Evolutionary conservation across 2,113 vertebrate species (phyloP).

Genomic region (Tyrannus savana): DNA sequence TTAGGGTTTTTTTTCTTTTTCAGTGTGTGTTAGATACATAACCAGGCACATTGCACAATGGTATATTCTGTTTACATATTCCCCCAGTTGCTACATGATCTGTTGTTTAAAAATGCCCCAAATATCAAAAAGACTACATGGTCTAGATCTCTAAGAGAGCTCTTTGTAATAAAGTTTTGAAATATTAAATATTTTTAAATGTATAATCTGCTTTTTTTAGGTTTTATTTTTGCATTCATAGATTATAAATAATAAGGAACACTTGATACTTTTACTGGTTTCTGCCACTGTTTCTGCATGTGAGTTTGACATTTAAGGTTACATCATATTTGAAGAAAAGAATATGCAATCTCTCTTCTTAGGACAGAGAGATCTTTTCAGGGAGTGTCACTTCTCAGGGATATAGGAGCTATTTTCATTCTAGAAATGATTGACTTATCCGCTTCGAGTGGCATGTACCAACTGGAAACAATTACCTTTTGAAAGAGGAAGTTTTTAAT

Average conservation of each 20-base stretch:
- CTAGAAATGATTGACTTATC: constrained; percentile 17
- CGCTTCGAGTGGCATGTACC: not conserved
- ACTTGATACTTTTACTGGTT: not conserved
- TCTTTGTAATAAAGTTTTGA: not conserved
- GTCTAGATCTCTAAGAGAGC: not conserved
- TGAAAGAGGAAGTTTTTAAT: constrained; percentile 66
- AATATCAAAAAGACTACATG: not conserved
- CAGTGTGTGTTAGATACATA: not conserved
- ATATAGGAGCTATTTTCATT: not conserved
- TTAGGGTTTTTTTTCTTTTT: not conserved
- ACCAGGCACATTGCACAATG: not conserved
- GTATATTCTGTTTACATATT: not conserved
- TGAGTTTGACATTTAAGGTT: not conserved
- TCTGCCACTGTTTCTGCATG: not conserved
- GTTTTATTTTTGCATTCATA: not conserved
- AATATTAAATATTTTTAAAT: not conserved
- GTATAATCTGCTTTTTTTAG: not conserved
- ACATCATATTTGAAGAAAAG: not conserved
- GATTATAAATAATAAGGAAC: not conserved
- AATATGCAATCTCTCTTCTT: not conserved
- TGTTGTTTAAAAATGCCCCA: not conserved
- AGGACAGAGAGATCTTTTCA: not conserved
- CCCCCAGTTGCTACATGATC: not conserved
- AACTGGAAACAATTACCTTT: constrained; percentile 65
- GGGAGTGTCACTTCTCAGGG: not conserved